Conservation (phyloP, 1,140 invertebrate species). For the Melitaea cinxia region DNA sequence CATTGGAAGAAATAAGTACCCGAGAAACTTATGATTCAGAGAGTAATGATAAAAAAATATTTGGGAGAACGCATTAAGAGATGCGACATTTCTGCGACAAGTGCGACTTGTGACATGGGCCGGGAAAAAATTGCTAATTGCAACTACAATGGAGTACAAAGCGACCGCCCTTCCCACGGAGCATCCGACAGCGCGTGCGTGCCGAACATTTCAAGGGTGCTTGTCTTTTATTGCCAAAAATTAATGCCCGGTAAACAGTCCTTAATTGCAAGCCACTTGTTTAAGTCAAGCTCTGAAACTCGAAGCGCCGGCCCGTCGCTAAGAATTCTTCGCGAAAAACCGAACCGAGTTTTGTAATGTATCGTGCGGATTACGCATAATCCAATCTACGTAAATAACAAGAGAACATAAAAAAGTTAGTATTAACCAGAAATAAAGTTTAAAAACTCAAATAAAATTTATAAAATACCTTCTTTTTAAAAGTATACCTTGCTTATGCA, state of each 20-base stretch:
- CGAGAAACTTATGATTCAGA: conserved; percentile 40
- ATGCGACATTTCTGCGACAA: conserved; percentile 70
- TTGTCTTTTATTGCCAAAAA: conserved; percentile 80
- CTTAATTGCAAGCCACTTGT: conserved; percentile 59
- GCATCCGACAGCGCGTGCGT: conserved; percentile 60
- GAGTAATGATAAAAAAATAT: conserved; percentile 66
- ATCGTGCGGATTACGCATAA: not conserved
- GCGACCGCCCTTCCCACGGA: conserved; percentile 76
- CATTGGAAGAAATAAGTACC: conserved; percentile 18
- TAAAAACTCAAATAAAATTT: not conserved
- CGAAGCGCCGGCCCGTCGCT: conserved; percentile 23
- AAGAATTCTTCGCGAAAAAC: conserved; percentile 15
- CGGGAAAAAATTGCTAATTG: conserved; percentile 74
- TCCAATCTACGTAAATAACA: not conserved
- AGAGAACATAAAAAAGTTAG: not conserved
- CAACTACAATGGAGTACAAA: conserved; percentile 75
- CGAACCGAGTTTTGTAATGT: not conserved
- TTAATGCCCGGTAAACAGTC: conserved; percentile 77
- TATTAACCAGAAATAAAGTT: too few species aligned
- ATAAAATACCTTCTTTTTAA: too few species aligned
- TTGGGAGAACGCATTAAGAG: conserved; percentile 64
- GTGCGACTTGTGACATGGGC: conserved; percentile 56
- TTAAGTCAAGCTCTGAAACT: conserved; percentile 26
- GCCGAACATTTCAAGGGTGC: conserved; percentile 71
- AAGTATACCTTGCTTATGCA: too few species aligned